Evolutionary conservation across 2,113 vertebrate species (phyloP), one percentile per base, ranked within the genome.

Genomic region (Parus major): DNA sequence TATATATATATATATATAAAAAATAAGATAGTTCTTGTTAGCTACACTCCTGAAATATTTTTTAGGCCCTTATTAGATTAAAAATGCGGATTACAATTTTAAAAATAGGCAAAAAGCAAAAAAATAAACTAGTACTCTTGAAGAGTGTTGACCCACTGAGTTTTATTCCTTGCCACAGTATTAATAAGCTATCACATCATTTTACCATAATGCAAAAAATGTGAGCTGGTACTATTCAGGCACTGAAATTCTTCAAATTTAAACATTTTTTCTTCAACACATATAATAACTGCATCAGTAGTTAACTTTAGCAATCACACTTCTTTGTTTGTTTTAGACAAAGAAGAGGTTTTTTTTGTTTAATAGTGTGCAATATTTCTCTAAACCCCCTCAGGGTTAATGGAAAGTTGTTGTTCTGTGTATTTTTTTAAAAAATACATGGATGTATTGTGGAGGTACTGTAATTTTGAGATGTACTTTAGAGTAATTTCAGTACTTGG

Each of bases 111-210:
- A 60, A 69, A 20, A 86, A 88, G 1, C 0, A 24, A 41, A n/a
- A 39, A 23, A 22, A n/a, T 0, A 6, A 7, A 16, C 5, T 14
- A 21, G 7, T 25, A 46, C 8, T 64, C 29, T 57, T 44, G 56
- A 31, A 52, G 2, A 1, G 1, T 56, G 3, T 31, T 72, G 41
- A 10, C 33, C 19, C 7, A 24, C 4, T 50, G 17, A 7, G 15
- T 68, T 7, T 12, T 25, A 44, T 57, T 80, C 4, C 17, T 55
- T 71, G 22, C 2, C 33, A 42, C 12, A 16, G 12, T 36, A 42
- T 42, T 33, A 60, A 31, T 56, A 68, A 52, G 11, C 0, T 46
- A 12, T 17, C 21, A 16, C 10, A 3, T 52, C 4, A 52, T 56
- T 75, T 82, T 79, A 17, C 9, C 11, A 49, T 2, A 15, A 4